These are phyloP conservation scores for Aphelenchoides avenae DNA, from an alignment of 1,140 invertebrate species.

Conservation along the genomic window DNA sequence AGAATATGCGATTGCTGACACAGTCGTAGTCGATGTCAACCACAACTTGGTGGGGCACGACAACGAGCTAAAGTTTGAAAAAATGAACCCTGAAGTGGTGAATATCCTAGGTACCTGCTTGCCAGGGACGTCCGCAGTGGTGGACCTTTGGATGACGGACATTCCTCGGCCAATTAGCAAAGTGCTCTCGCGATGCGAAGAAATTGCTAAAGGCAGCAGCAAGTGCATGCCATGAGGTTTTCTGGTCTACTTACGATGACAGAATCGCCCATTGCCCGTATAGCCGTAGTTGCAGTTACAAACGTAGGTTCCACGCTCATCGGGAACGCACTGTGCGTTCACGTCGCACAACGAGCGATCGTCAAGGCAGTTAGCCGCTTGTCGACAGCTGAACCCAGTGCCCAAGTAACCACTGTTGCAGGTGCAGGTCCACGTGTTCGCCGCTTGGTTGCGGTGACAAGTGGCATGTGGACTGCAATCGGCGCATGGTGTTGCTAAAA, in stretches of 20 bases:
- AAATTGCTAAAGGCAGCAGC: slow-evolving; percentile 16
- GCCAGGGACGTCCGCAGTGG: slow-evolving; percentile 54
- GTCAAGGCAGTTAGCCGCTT: slow-evolving; percentile 50
- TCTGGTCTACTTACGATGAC: slow-evolving; percentile 51
- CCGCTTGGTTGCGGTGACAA: too few relatives aligned
- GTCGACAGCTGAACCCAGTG: too few relatives aligned
- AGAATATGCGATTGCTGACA: slow-evolving; percentile 60
- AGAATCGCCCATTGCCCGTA: slow-evolving; percentile 61
- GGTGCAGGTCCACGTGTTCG: too few relatives aligned
- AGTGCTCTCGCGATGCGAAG: slow-evolving; percentile 11
- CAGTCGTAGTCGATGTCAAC: slow-evolving; percentile 63
- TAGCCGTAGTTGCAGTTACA: slow-evolving; percentile 62
- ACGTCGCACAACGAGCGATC: slow-evolving; percentile 54
- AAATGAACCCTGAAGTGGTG: slow-evolving; percentile 5
- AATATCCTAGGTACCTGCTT: slow-evolving; percentile 49
- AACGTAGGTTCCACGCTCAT: slow-evolving; percentile 53
- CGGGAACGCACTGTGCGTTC: slow-evolving; percentile 60
- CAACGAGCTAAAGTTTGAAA: slow-evolving; percentile 46
- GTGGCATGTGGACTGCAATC: too few relatives aligned
- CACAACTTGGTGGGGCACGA: slow-evolving; percentile 59
- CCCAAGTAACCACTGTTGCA: too few relatives aligned
- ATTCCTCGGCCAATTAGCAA: slow-evolving; percentile 62
- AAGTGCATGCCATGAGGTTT: slow-evolving; percentile 6
- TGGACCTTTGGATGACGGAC: slow-evolving; percentile 60
- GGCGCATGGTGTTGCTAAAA: too few relatives aligned